Base-by-base conservation (phyloP, 2,797 vertebrate genomes). In the Rhadinocentrus ornatus region DNA sequence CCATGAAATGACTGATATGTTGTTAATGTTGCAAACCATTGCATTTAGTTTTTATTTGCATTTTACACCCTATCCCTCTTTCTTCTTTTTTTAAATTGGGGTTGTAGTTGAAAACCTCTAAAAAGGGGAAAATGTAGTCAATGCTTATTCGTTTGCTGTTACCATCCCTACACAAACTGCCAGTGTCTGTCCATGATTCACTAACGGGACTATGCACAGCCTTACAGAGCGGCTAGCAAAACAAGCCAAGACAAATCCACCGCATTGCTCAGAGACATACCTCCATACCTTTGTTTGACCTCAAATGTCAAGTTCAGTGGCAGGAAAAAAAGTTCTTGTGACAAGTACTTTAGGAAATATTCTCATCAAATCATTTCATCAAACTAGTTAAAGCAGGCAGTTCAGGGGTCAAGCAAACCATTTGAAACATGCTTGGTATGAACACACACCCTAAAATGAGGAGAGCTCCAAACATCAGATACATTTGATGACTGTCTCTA, bases 341-440 rank as follows among this genome's bases (percentile, higher is more conserved):
- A 13, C 11, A 53, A 53, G n/a, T 4, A 12, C 22, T 15, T 48
- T 41, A 9, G 9, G 66, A 34, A 20, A 59, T 31, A 48, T 26
- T 1, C 26, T 31, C 32, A 67, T 4, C 34, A 6, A 27, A 27
- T 16, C 5, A 0, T 0, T 52, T 62, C 58, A 34, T 61, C 44
- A 0, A 41, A 39, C 44, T 37, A 15, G 11, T 2, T 24, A 64
- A 41, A 16, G 15, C 26, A 48, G 24, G 34, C 54, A 27, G 41
- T 3, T 29, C 20, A 80, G 62, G 70, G 62, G 70, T 59, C 55
- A 62, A 31, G 11, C 46, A 52, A 75, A 56, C 56, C 2, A 41
- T 31, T 54, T 1, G 46, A 62, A 62, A 62, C 50, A 37, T 9
- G 29, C 56, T 37, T 3, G 6, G 57, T 55, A 1, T 66, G 59